These are phyloP conservation scores for Brevimyrus niger DNA, from an alignment of 2,113 vertebrate species.

Conservation along the genomic window DNA sequence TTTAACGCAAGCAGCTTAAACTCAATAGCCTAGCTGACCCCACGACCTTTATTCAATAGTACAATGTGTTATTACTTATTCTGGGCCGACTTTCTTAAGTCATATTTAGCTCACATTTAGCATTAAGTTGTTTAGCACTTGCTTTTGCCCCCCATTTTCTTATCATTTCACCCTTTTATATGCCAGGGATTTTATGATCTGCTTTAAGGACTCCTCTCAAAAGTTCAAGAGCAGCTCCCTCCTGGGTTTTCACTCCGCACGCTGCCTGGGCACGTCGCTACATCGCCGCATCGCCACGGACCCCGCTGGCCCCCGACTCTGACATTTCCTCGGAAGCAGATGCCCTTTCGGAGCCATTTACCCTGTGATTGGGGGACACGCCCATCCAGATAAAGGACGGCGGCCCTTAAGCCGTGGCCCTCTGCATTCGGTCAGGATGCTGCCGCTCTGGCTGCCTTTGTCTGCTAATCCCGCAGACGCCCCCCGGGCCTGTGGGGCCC, in stretches of 20 bases:
- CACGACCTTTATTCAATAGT: neutral
- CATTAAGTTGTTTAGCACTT: neutral
- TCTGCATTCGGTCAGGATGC: neutral
- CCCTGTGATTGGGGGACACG: neutral
- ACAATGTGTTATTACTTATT: neutral
- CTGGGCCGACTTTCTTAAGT: neutral
- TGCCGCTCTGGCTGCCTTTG: neutral
- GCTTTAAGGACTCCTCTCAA: neutral
- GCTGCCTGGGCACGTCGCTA: neutral
- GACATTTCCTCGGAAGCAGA: conserved; percentile 1
- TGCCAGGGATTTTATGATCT: neutral
- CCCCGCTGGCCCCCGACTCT: neutral
- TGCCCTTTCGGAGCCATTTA: neutral
- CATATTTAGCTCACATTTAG: neutral
- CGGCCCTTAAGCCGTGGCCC: neutral
- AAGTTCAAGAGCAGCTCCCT: neutral
- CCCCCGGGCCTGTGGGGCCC: neutral
- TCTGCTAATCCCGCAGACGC: neutral
- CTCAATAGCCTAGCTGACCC: neutral
- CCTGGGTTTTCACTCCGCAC: neutral
- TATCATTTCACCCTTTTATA: neutral
- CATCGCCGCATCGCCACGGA: neutral
- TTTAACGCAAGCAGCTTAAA: neutral
- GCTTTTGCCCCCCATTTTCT: neutral
- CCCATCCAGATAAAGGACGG: neutral